Evolutionary conservation across 2,113 vertebrate species (phyloP), one percentile per base, ranked within the genome.

Genomic region (Triplophysa tibetana): DNA sequence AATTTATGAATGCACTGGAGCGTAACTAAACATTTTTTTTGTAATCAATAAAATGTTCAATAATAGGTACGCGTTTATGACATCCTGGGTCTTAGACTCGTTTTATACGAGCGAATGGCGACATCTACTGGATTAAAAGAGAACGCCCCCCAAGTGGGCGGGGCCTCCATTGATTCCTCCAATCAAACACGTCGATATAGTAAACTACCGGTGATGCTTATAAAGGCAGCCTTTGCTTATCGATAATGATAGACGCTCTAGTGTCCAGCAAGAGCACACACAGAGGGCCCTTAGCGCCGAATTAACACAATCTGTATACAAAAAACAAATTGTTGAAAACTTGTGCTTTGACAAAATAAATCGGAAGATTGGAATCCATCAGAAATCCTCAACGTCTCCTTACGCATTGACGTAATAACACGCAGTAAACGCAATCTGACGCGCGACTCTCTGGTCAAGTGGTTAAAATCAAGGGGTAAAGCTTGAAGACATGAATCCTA

Each of bases 61-160:
- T 6, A 38, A 38, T 38, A 38, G 33, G 33, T 6, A 8, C 29
- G 6, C 33, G 3, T 29, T 0, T 4, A 29, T 33, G 6, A 33
- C 29, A 6, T 33, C 45, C 9, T 48, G 3, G 67, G 8, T 50
- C 43, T 50, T 21, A 21, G 24, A 3, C 0, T 33, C 29, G 29
- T 33, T 0, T 33, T n/a, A 38, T 5, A 8, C 14, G 11, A 70
- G 48, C 29, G 2, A 56, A 72, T 56, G 19, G 19, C 26, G 52
- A 72, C 52, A 58, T 70, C 69, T 70, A 56, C 50, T 72, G 69
- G 52, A 52, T 24, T 38, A 7, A 38, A 38, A 38, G 5, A 3
- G 33, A 38, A 38, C 3, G 4, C 56, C 65, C 65, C 17, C 17
- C 21, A 6, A 12, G 69, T 81, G 19, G 69, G 83, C 63, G 83